phyloP scores from a whole-genome alignment of 2,113 vertebrate genomes.

The Pyxicephalus adspersus region DNA sequence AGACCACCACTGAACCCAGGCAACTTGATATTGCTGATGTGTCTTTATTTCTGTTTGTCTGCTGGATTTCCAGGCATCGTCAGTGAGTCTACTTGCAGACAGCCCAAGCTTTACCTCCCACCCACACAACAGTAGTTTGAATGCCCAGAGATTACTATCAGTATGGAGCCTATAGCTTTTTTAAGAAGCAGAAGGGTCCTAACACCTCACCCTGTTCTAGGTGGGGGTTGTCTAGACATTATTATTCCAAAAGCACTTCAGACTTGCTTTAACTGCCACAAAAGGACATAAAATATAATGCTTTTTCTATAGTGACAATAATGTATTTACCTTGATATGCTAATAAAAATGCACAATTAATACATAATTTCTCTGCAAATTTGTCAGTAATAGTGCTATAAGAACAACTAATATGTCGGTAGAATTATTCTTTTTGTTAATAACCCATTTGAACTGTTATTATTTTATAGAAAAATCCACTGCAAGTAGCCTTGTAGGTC shows the following conservation, averaged over 20 bases:
- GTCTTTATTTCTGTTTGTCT: conserved; percentile 4
- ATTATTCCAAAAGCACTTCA: conserved; percentile 48
- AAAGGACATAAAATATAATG: not conserved
- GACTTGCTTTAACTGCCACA: conserved; percentile 38
- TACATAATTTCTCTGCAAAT: no score
- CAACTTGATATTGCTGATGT: conserved; percentile 18
- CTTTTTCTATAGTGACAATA: not conserved
- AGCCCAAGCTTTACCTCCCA: conserved; percentile 33
- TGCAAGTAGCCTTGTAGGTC: no score
- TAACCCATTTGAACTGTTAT: no score
- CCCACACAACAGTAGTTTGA: conserved; percentile 41
- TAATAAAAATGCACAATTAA: no score
- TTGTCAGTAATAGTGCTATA: no score
- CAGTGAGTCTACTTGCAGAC: conserved; percentile 32
- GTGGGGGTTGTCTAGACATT: conserved; percentile 53
- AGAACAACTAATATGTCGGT: no score
- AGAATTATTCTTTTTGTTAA: no score
- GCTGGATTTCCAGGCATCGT: conserved; percentile 1
- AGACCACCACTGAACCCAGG: conserved; percentile 16
- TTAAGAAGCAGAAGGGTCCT: conserved; percentile 45
- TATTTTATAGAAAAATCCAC: no score
- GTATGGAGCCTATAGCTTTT: conserved; percentile 48
- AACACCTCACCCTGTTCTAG: conserved; percentile 44
- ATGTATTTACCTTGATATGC: no score
- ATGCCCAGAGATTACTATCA: conserved; percentile 48